Evolutionary conservation across 2,113 vertebrate species (phyloP), one percentile per base, ranked within the genome.

Genomic region (Macquaria australasica): DNA sequence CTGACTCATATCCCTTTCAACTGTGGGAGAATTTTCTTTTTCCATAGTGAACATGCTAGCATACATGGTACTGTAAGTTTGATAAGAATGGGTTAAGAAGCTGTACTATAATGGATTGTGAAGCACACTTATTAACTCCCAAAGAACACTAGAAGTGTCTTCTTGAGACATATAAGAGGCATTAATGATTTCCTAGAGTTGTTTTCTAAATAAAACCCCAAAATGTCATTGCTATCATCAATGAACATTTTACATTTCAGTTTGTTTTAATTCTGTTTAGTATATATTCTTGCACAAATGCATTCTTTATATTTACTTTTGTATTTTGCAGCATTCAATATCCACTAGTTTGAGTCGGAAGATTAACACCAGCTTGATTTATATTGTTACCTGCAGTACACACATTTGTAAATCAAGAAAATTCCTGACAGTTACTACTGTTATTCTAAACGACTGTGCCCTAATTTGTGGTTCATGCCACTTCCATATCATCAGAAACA

Each of bases 1-100:
- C 21, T 50, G 53, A 68, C 23, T 51, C 67, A 79, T 16, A 51
- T 79, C 34, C 43, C 12, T 63, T 45, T 77, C 31, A 53, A 58
- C 25, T 23, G 37, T 6, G 18, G 9, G 5, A 62, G 12, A 18
- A 25, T 43, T 9, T 37, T 51, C n/a, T 31, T 55, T 48, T 11
- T 72, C 7, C 12, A 62, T 7, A 15, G 23, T 7, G 14, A 62
- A 77, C n/a, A 56, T 39, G 43, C 43, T 7, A 55, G 43, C 68
- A 34, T 66, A n/a, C 12, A 63, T 69, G 34, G 4, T 28, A n/a
- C 5, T 18, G 15, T 10, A 5, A 6, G 16, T 70, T 4, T 18
- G 39, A 7, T 2, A 51, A 63, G 25, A 58, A 34, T 21, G 18
- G 43, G 31, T 23, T n/a, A 3, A 31, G 10, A 9, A 48, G n/a